A percentile compares a stretch with the other conserved stretches of the same genome.
These are phyloP conservation scores for Phengaris arion DNA, from an alignment of 2,888 invertebrate species.

Conservation along the genomic window DNA sequence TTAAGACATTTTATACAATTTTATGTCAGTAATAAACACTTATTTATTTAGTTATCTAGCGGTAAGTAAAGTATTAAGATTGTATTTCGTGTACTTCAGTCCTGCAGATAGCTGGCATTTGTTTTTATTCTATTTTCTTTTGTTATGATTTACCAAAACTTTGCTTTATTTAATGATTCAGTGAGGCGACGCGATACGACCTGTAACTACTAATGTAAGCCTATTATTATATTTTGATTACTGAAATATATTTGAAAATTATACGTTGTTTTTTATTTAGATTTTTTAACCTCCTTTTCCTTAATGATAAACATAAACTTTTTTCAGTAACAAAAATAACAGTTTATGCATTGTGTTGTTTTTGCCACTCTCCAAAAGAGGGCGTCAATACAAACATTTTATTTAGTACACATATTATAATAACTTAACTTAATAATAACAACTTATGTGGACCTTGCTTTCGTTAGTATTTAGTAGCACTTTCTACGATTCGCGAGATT, in stretches of 20 bases:
- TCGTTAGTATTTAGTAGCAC: no score
- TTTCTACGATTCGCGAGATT: no score
- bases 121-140: conserved; percentile 44
- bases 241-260: conserved; percentile 79
- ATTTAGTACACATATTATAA: no score
- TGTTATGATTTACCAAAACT: conserved; percentile 35
- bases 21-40: neutral
- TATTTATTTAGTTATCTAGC: neutral
- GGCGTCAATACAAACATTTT: no score
- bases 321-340: no score
- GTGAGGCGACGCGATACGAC: conserved; percentile 69
- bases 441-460: no score
- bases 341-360: no score
- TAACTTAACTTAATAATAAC: no score
- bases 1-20: neutral
- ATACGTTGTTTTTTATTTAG: conserved; percentile 47
- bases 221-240: conserved; percentile 80
- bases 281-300: neutral
- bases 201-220: conserved; percentile 79
- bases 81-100: conserved; percentile 24
- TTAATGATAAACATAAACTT: no score
- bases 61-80: neutral
- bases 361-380: no score
- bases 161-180: conserved; percentile 44
- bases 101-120: conserved; percentile 42